phyloP scores from a whole-genome alignment of 2,797 vertebrate genomes.

The Spinus pinus region DNA sequence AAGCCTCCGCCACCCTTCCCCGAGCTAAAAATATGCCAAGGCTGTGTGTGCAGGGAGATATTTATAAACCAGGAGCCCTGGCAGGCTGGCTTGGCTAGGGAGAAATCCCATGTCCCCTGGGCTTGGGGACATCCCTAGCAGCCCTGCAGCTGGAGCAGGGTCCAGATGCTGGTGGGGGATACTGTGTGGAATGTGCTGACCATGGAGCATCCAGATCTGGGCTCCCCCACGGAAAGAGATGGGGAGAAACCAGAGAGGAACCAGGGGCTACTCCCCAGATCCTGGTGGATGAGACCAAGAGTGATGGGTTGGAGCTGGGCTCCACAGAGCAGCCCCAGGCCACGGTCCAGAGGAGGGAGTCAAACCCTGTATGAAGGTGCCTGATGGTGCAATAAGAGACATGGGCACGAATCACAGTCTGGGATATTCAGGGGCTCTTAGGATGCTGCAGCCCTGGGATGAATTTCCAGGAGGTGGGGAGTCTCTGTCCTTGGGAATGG shows the following conservation, averaged over 20 bases:
- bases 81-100: not conserved
- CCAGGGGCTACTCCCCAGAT: not conserved
- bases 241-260: not conserved
- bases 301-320: not conserved
- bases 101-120: not conserved
- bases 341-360: not conserved
- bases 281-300: not conserved
- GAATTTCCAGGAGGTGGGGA: not conserved
- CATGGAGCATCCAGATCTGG: not conserved
- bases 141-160: not conserved
- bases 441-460: not conserved
- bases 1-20: slow-evolving; percentile 45
- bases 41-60: slow-evolving; percentile 36
- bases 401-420: not conserved
- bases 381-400: not conserved
- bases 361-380: not conserved
- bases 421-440: not conserved
- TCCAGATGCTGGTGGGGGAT: not conserved
- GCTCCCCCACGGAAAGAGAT: rapidly evolving
- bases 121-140: not conserved
- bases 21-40: slow-evolving; percentile 36
- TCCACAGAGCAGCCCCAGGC: not conserved
- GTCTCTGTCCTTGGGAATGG: not conserved
- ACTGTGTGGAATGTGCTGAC: rapidly evolving
- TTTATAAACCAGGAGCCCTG: slow-evolving; percentile 55